Conservation (phyloP, 2,797 vertebrate genomes). For the Protonibea diacanthus region DNA sequence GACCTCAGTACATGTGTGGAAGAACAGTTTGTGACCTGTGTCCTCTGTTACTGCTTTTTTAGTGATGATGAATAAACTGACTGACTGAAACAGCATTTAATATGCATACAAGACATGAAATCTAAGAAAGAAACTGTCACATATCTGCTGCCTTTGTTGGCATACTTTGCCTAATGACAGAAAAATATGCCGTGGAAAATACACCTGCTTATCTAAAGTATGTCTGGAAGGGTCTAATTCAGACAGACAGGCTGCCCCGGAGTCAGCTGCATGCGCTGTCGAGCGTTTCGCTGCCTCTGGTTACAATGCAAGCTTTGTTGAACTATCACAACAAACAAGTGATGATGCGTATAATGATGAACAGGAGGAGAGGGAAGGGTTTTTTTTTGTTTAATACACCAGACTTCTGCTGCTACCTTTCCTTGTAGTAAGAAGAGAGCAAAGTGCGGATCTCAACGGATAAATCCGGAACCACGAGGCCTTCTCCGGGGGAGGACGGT, state of each 20-base stretch:
- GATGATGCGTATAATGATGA: background rate
- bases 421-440: slow-evolving; percentile 71
- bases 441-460: slow-evolving; percentile 60
- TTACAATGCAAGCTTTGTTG: background rate
- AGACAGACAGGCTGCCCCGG: background rate
- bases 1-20: background rate
- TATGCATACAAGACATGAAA: background rate
- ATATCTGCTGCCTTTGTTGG: no score
- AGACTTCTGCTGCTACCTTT: slow-evolving; percentile 55
- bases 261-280: background rate
- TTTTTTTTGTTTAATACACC: background rate
- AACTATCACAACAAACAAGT: slow-evolving; percentile 12
- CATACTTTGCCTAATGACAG: background rate
- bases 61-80: background rate
- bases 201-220: background rate
- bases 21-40: slow-evolving; percentile 10
- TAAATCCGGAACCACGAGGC: slow-evolving; percentile 57
- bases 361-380: no score
- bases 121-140: background rate
- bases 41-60: no score
- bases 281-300: background rate
- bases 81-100: background rate
- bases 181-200: background rate
- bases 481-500: slow-evolving; percentile 42
- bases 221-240: background rate